Percentiles rank a stretch among this genome's conserved stretches.
phyloP scores from a whole-genome alignment of 2,113 vertebrate species.

The Taxidea taxus region DNA sequence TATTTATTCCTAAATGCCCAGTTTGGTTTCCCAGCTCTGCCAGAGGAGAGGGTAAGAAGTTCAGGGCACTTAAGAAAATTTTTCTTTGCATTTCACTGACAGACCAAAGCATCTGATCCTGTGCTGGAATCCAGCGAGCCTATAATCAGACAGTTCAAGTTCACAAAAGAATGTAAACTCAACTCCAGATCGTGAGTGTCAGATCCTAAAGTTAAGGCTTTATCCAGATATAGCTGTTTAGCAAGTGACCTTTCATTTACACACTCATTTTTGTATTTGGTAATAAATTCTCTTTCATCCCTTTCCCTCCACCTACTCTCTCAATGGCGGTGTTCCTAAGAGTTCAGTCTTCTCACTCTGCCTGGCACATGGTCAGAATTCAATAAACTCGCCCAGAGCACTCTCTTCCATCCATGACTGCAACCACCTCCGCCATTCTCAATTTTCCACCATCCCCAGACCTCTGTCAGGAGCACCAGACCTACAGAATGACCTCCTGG shows the following conservation, averaged over 20 bases:
- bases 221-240: not conserved
- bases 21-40: not conserved
- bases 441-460: not conserved
- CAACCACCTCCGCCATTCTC: not conserved
- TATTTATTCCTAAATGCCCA: slow-evolving; percentile 23
- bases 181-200: not conserved
- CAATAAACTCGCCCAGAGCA: not conserved
- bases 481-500: not conserved
- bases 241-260: not conserved
- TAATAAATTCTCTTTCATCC: not conserved
- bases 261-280: not conserved
- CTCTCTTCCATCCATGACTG: not conserved
- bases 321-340: not conserved
- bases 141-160: not conserved
- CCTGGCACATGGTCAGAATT: not conserved
- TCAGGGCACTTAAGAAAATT: not conserved
- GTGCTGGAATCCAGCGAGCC: slow-evolving; percentile 13
- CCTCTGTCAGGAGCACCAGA: not conserved
- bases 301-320: not conserved
- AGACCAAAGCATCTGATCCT: not conserved
- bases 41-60: not conserved
- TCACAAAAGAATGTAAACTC: not conserved
- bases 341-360: not conserved
- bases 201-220: not conserved
- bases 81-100: slow-evolving; percentile 18